Base-by-base conservation (phyloP, 2,888 invertebrate species). In the Lithophane leautieri region DNA sequence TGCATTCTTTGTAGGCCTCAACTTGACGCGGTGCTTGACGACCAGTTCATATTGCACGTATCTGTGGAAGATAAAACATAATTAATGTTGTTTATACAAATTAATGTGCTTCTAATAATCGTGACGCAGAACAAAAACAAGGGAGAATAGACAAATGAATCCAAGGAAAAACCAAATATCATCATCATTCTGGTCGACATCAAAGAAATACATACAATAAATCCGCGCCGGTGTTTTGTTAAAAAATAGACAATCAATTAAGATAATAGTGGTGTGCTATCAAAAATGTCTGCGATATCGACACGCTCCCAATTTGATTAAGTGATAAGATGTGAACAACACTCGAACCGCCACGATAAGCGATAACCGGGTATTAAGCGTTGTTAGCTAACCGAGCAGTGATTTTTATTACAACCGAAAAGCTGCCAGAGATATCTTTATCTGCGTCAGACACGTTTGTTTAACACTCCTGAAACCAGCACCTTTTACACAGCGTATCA, bases 301-400 rank as follows among this genome's bases (percentile, higher is more conserved):
- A 94, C 94, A 93, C 94, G 95, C 93, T 94, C 94, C 95, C 94
- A 95, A 95, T 95, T 95, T 95, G 95, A 95, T 96, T 95, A 95
- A 93, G 92, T 94, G 95, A 96, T 95, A 95, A 92, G 91, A 91
- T 88, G 90, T 92, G 89, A 93, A 94, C 94, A 93, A 94, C 95
- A 95, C 93, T 94, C 92, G 94, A 94, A 95, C 94, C 93, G 94
- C 92, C 83, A 84, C 93, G 95, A 95, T 95, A 94, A 93, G 87
- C 91, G 93, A 94, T 94, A 94, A 94, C 91, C 91, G 91, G 90
- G 93, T 92, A 93, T 95, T 95, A 95, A 95, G 92, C 92, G 94
- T 89, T 95, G 94, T 94, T 94, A 93, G 93, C 93, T 92, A 94
- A 94, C 93, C 89, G 91, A 91, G 91, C 93, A 90, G 94, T 95